Conservation (phyloP, 1,140 invertebrate genomes). For the Penaeus indicus region DNA sequence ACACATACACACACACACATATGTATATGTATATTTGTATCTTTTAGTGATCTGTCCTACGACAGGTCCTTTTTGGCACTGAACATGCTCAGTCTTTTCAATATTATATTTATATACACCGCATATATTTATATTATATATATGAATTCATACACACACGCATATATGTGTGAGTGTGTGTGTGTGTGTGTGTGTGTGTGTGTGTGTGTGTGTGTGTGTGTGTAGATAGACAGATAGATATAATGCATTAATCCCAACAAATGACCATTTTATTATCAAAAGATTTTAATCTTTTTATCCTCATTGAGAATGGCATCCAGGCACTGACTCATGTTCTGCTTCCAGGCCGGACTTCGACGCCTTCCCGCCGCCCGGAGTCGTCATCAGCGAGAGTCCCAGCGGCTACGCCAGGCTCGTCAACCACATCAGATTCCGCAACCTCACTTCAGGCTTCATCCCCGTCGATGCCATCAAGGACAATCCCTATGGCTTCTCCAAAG, state of each 20-base stretch:
- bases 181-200: not conserved
- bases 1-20: too few relatives aligned
- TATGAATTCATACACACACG: too few relatives aligned
- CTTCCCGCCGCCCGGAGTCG: not conserved
- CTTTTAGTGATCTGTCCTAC: too few relatives aligned
- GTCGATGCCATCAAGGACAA: slow-evolving; percentile 7
- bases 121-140: too few relatives aligned
- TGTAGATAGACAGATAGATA: not conserved
- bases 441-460: slow-evolving; percentile 15
- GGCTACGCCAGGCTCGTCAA: not conserved
- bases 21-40: too few relatives aligned
- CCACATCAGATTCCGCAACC: slow-evolving; percentile 5
- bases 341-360: slow-evolving; percentile 13
- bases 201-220: too few relatives aligned
- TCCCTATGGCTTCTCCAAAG: slow-evolving; percentile 28
- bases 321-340: not conserved
- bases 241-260: too few relatives aligned
- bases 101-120: too few relatives aligned
- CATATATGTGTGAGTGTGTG: not conserved
- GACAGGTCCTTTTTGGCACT: too few relatives aligned
- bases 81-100: too few relatives aligned
- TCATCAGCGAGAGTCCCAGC: not conserved
- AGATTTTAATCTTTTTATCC: too few relatives aligned
- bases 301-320: not conserved
- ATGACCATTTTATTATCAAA: too few relatives aligned